Evolutionary conservation across 1,140 invertebrate genomes (phyloP), one percentile per base, ranked within the genome.

Genomic region (Latrodectus geometricus): DNA sequence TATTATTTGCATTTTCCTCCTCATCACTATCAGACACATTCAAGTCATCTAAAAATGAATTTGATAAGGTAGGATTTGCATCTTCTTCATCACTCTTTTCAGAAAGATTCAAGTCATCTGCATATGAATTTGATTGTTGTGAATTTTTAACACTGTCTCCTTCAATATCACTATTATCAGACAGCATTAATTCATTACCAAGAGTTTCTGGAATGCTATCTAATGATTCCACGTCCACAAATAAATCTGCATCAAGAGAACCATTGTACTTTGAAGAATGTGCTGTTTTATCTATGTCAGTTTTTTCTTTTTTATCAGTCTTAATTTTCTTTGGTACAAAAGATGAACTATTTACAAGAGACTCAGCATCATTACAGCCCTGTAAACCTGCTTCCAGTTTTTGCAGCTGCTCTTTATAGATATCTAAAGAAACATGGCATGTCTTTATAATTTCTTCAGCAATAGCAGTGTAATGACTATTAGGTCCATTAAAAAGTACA

Each of bases 401-500:
- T 0, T 93, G 93, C 17, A 98, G 92, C 90, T 97, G 95, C 65
- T 97, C 96, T 88, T 95, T 94, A 90, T 96, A 96, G 95, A 97
- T 86, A n/a, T 81, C 88, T 87, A 23, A 77, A n/a, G 83, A 69
- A 56, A 48, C 65, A 48, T 23, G 61, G 49, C 83, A 85, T 14
- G 65, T 48, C 11, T 95, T 94, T 0, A 97, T 90, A 52, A 99
- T 92, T 75, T 93, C 92, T 89, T 95, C 94, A 0, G 97, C 97
- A 90, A 97, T 96, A 82, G 94, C 92, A 0, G 97, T 97, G 89
- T 95, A 96, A 12, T 94, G 92, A 17, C 96, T 96, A 69, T 96
- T 94, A 77, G 94, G 93, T 0, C 97, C 97, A 92, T 99, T 99
- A 90, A 98, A 99, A 23, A 94, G 92, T 69, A 94, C 93, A 90